Evolutionary conservation across 2,888 invertebrate genomes (phyloP), one percentile per base, ranked within the genome.

Genomic region (Limenitis camilla): DNA sequence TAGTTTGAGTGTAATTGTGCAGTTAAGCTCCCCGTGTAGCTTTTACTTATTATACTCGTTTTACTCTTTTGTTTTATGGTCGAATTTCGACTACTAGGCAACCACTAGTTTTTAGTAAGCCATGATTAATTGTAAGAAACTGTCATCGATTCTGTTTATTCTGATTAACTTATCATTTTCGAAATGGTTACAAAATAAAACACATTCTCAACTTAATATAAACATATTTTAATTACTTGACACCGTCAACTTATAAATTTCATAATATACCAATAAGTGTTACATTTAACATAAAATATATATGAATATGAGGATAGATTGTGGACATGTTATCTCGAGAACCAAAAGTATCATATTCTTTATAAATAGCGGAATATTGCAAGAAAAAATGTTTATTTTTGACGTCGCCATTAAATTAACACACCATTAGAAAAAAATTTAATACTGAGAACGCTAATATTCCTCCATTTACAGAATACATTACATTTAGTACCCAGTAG

Each of bases 141-240:
- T n/a, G n/a, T n/a, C n/a, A n/a, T n/a, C n/a, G n/a, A n/a, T n/a
- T n/a, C n/a, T n/a, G n/a, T n/a, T n/a, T n/a, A n/a, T n/a, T n/a
- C n/a, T n/a, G n/a, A n/a, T n/a, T n/a, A n/a, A n/a, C n/a, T n/a
- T n/a, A n/a, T n/a, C n/a, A n/a, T n/a, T n/a, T n/a, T 29, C 19
- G 40, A 5, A 8, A 6, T 9, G 5, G 3, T 45, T 10, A 33
- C 32, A 19, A 69, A 82, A 77, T 76, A 71, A 81, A 82, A 82
- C 68, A 62, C 61, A 52, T 68, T 68, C 68, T 67, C 39, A 73
- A 59, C 52, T 59, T 57, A 58, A 71, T 80, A 81, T 74, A 82
- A 84, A 85, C 81, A 79, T 81, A 79, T 77, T 84, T 82, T 81
- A 78, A 76, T 81, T 78, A 81, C 76, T 84, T 81, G 83, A 86